A percentile compares a stretch with the other conserved stretches of the same genome.
These are phyloP conservation scores for Tyria jacobaeae DNA, from an alignment of 2,888 invertebrate species.

Conservation along the genomic window DNA sequence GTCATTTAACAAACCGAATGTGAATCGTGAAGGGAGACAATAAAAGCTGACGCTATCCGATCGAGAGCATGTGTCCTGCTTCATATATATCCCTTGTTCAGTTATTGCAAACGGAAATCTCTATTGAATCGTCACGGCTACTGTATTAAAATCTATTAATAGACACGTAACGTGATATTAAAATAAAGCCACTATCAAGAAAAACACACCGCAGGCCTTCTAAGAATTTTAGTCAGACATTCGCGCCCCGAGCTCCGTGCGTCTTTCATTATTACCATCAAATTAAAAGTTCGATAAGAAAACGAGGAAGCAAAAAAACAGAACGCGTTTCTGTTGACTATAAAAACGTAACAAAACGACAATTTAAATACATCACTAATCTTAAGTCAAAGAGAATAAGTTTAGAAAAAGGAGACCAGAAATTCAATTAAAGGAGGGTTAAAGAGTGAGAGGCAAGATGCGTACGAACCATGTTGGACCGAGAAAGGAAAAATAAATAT, in stretches of 20 bases:
- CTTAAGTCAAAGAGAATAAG: conserved; percentile 85
- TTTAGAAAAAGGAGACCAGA: conserved; percentile 81
- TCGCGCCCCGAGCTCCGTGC: conserved; percentile 31
- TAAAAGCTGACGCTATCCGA: conserved; percentile 73
- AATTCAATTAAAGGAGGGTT: conserved; percentile 81
- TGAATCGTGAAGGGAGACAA: conserved; percentile 61
- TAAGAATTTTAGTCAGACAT: conserved; percentile 26
- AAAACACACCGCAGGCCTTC: conserved; percentile 16
- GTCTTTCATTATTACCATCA: conserved; percentile 68
- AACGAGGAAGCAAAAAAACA: conserved; percentile 53
- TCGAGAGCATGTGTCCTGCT: conserved; percentile 55
- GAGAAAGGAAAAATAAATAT: conserved; percentile 78
- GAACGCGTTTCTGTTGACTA: conserved; percentile 61
- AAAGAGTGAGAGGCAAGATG: conserved; percentile 61
- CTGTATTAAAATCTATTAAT: conserved; percentile 69
- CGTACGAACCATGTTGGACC: conserved; percentile 59
- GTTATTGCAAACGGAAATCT: conserved; percentile 82
- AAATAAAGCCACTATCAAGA: conserved; percentile 54
- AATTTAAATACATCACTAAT: conserved; percentile 85
- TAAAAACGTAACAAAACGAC: conserved; percentile 83
- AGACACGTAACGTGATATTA: conserved; percentile 73
- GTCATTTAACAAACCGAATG: conserved; percentile 51
- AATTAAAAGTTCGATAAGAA: conserved; percentile 78
- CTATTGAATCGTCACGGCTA: conserved; percentile 59
- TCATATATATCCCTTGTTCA: conserved; percentile 62